A percentile compares a stretch with the other conserved stretches of the same genome.
phyloP scores from a whole-genome alignment of 1,140 invertebrate species.

The Dermatophagoides farinae region DNA sequence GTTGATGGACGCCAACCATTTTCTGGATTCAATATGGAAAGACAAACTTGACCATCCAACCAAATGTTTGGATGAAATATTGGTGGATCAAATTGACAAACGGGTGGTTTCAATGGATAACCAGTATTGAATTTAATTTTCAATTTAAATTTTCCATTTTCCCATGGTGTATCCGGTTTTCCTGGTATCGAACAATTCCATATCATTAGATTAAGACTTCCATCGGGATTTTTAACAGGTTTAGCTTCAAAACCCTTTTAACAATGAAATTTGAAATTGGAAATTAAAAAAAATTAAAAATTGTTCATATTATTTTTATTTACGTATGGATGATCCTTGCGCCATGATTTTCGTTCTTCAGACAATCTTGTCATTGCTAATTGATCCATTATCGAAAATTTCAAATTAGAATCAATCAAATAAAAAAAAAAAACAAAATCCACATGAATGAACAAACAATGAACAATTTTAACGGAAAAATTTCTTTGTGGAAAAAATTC shows the following conservation, averaged over 20 bases:
- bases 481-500: no score
- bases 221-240: conserved; percentile 87
- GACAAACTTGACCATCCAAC: conserved; percentile 87
- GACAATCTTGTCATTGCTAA: no score
- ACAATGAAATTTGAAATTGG: no score
- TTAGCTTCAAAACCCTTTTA: conserved; percentile 92
- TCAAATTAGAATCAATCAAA: no score
- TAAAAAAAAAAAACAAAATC: no score
- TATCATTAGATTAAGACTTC: conserved; percentile 54
- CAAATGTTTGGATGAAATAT: conserved; percentile 98
- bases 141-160: conserved; percentile 84
- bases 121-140: conserved; percentile 99
- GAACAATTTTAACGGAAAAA: no score
- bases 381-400: no score
- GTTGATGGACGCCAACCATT: conserved; percentile 99
- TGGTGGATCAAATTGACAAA: conserved; percentile 98
- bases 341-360: no score
- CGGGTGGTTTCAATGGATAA: conserved; percentile 93
- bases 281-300: conserved; percentile 17
- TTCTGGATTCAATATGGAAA: conserved; percentile 91
- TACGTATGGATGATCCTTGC: no score
- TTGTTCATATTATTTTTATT: no score
- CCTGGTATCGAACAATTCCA: conserved; percentile 55
- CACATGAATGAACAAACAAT: no score
- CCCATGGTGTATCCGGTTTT: conserved; percentile 87